phyloP scores from a whole-genome alignment of 2,888 invertebrate genomes.

The Bombylius discolor region DNA sequence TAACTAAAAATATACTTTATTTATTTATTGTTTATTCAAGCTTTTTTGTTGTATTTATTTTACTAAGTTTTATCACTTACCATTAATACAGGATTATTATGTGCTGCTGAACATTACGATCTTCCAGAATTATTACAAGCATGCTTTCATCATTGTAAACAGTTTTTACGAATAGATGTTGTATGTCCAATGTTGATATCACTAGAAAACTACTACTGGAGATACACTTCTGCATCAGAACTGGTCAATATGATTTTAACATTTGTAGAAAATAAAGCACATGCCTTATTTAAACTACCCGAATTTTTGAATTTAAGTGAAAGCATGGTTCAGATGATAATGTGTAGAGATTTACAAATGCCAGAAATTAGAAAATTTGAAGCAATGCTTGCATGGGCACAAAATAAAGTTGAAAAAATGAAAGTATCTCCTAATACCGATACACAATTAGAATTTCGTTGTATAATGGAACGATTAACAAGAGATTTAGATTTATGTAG shows the following conservation, averaged over 20 bases:
- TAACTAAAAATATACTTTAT: not conserved
- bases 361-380: conserved; percentile 84
- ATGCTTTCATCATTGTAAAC: conserved; percentile 91
- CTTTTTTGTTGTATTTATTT: too few relatives aligned
- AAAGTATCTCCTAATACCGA: conserved; percentile 70
- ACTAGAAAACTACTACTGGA: conserved; percentile 89
- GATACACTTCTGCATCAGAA: conserved; percentile 86
- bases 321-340: conserved; percentile 90
- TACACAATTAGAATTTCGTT: conserved; percentile 78
- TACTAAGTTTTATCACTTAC: too few relatives aligned
- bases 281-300: conserved; percentile 67
- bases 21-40: not conserved
- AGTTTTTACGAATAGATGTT: conserved; percentile 82
- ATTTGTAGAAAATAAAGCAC: conserved; percentile 77
- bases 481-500: conserved; percentile 78
- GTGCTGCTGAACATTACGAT: conserved; percentile 90
- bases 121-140: conserved; percentile 83
- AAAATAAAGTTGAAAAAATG: conserved; percentile 55
- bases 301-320: conserved; percentile 82
- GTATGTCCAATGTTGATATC: conserved; percentile 87
- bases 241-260: conserved; percentile 88
- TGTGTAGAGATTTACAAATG: conserved; percentile 81
- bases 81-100: conserved; percentile 69
- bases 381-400: conserved; percentile 85
- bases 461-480: conserved; percentile 83